phyloP scores from a whole-genome alignment of 2,888 invertebrate genomes.

The Agriopis aurantiaria region DNA sequence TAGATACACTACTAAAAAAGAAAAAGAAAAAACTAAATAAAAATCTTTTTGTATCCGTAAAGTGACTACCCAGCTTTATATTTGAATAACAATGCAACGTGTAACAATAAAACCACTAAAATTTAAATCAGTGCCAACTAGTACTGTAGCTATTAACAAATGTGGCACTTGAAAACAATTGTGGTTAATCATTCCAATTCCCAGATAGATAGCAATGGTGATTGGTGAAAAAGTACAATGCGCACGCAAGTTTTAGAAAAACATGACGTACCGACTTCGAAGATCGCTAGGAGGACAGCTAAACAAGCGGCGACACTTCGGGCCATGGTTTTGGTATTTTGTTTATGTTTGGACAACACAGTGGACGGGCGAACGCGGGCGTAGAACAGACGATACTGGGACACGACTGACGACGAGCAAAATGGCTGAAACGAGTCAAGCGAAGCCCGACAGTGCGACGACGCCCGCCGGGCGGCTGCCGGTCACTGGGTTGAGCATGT shows the following conservation, averaged over 20 bases:
- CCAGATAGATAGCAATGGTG: background rate
- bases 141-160: background rate
- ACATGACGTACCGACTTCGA: conserved; percentile 73
- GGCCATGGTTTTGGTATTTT: conserved; percentile 62
- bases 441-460: conserved; percentile 67
- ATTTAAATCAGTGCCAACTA: background rate
- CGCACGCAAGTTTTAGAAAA: conserved; percentile 14
- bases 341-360: conserved; percentile 45
- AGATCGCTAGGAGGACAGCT: conserved; percentile 70
- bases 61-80: no score
- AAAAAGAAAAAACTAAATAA: no score
- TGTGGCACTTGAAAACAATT: conserved; percentile 6
- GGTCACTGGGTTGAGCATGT: conserved; percentile 4
- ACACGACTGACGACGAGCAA: background rate
- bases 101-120: no score
- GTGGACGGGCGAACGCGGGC: conserved; percentile 24
- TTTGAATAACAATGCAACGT: no score
- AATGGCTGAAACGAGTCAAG: conserved; percentile 11
- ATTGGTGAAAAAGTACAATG: conserved; percentile 1
- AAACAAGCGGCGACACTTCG: conserved; percentile 69
- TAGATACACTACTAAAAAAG: no score
- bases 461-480: conserved; percentile 48
- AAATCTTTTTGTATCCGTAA: no score
- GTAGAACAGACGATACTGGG: conserved; percentile 57
- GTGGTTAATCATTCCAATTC: conserved; percentile 1